Conservation (phyloP, 2,888 invertebrate species). For the Athalia cordata region DNA sequence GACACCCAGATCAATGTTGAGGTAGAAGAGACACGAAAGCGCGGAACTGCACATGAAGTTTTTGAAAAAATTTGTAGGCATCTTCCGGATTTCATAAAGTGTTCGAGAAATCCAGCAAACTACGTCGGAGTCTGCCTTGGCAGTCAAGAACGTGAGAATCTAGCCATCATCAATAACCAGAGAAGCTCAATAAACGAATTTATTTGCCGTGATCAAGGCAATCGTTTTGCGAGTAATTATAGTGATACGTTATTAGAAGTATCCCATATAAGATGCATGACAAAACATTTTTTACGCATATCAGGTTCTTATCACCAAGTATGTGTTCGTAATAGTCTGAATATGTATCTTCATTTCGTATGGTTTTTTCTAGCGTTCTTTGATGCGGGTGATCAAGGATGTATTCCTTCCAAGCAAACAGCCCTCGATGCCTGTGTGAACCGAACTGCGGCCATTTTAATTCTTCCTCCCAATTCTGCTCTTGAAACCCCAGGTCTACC, state of each 20-base stretch:
- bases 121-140: slow-evolving; percentile 80
- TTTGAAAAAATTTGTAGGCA: slow-evolving; percentile 85
- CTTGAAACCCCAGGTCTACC: slow-evolving; percentile 58
- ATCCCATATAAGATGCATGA: too few species aligned
- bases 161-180: slow-evolving; percentile 80
- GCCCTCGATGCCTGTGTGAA: slow-evolving; percentile 81
- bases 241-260: neutral
- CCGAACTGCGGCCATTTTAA: slow-evolving; percentile 76
- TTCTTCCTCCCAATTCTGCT: slow-evolving; percentile 68
- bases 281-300: too few species aligned
- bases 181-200: slow-evolving; percentile 83
- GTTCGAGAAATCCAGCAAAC: slow-evolving; percentile 77
- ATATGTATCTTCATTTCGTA: slow-evolving; percentile 3
- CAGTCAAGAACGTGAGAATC: slow-evolving; percentile 77
- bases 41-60: slow-evolving; percentile 81
- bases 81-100: slow-evolving; percentile 77
- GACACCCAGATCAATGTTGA: slow-evolving; percentile 78
- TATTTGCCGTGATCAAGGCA: slow-evolving; percentile 87
- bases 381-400: slow-evolving; percentile 87
- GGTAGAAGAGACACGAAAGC: slow-evolving; percentile 82
- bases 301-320: slow-evolving; percentile 10
- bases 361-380: slow-evolving; percentile 80
- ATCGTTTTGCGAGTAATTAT: slow-evolving; percentile 85
- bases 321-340: neutral
- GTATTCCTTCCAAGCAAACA: slow-evolving; percentile 78